phyloP scores from a whole-genome alignment of 2,113 vertebrate species.

The Dermatemys mawii region DNA sequence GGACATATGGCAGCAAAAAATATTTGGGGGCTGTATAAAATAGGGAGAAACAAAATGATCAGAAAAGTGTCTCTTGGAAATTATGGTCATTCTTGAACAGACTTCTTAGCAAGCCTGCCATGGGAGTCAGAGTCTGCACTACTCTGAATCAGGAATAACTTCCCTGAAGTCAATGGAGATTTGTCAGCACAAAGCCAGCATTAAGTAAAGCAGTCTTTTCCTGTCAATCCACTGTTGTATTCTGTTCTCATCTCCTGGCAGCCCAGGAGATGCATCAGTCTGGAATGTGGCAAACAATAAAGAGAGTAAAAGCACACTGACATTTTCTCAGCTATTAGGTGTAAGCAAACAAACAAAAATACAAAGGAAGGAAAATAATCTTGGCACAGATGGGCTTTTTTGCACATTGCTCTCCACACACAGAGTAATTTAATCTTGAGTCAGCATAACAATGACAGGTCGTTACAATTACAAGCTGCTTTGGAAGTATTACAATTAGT shows the following conservation, averaged over 20 bases:
- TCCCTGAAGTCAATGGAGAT: not conserved
- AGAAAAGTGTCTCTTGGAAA: not conserved
- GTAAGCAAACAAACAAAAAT: constrained; percentile 72
- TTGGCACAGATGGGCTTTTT: constrained; percentile 71
- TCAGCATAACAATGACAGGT: constrained; percentile 72
- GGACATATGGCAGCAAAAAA: not conserved
- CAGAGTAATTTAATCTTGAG: constrained; percentile 72
- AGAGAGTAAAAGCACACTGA: constrained; percentile 22
- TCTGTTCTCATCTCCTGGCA: not conserved
- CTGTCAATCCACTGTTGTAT: not conserved
- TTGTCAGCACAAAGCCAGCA: not conserved
- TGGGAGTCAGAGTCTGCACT: not conserved
- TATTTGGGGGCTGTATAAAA: constrained; percentile 9
- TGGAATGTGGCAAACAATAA: constrained; percentile 9
- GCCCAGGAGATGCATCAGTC: not conserved
- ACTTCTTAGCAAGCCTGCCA: not conserved
- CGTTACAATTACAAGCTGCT: constrained; percentile 73
- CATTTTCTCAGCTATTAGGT: constrained; percentile 51
- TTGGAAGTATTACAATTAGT: constrained; percentile 67
- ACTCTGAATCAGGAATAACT: not conserved
- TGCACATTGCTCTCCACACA: constrained; percentile 64
- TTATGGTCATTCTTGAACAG: not conserved
- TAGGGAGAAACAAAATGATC: constrained; percentile 1
- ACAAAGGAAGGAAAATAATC: constrained; percentile 63
- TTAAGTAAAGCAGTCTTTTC: not conserved